Conservation (phyloP, 2,888 invertebrate genomes). For the Mythimna pallens region DNA sequence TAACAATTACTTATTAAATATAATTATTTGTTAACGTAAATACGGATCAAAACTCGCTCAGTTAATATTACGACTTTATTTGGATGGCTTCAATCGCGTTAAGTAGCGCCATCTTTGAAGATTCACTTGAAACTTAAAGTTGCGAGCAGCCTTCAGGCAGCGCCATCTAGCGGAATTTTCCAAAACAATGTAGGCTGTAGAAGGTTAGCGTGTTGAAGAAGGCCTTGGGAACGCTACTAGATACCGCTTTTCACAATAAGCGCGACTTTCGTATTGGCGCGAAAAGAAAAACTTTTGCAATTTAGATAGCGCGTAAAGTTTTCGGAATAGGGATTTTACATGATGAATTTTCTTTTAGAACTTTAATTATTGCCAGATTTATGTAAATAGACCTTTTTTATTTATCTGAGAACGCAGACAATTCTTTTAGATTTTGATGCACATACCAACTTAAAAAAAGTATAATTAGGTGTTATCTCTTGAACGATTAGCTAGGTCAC, state of each 20-base stretch:
- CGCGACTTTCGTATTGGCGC: constrained; percentile 14
- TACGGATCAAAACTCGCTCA: not conserved
- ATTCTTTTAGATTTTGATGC: not conserved
- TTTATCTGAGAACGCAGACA: not conserved
- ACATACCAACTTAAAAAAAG: not conserved
- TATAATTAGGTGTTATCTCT: not conserved
- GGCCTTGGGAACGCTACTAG: constrained; percentile 77
- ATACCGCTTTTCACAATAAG: constrained; percentile 76
- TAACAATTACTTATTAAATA: not conserved
- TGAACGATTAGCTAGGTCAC: not conserved
- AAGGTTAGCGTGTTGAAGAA: constrained; percentile 66
- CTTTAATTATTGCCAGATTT: not conserved
- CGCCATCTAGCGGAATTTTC: constrained; percentile 86
- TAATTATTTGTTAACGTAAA: not conserved
- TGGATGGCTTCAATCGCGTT: not conserved
- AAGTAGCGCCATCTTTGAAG: constrained; percentile 81
- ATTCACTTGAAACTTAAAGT: constrained; percentile 68
- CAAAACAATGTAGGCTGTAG: constrained; percentile 78
- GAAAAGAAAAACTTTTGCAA: constrained; percentile 1
- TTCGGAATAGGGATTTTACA: not conserved
- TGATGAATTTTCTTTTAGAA: not conserved
- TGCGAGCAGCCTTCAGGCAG: constrained; percentile 59
- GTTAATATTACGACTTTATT: not conserved
- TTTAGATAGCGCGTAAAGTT: not conserved
- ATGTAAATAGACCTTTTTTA: not conserved